Evolutionary conservation across 2,113 vertebrate species (phyloP).

Genomic region (Malaclemys terrapin): DNA sequence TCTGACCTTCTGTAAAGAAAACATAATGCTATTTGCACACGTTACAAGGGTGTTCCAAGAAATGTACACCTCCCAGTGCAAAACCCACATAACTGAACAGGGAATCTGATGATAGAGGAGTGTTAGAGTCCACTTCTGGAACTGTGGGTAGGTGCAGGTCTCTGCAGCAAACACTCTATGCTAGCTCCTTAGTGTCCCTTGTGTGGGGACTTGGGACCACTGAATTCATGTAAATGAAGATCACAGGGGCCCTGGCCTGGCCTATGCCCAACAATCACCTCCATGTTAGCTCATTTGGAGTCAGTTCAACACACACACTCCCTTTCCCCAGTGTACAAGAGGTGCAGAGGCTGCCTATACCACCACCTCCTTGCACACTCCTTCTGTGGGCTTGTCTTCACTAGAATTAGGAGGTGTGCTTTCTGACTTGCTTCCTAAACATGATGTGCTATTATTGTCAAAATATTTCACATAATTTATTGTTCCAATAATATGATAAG

Average conservation of each 20-base stretch:
- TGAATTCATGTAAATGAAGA: accelerated
- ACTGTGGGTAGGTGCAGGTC: accelerated
- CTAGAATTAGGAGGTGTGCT: not conserved
- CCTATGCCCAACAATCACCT: not conserved
- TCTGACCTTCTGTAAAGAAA: not conserved
- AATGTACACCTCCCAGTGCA: not conserved
- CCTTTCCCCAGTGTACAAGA: not conserved
- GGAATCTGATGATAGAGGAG: not conserved
- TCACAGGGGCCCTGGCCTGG: not conserved
- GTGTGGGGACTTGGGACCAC: too few relatives aligned
- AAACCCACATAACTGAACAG: not conserved
- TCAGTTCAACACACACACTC: not conserved
- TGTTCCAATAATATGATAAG: not conserved
- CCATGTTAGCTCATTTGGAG: not conserved
- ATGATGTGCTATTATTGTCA: accelerated
- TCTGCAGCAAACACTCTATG: not conserved
- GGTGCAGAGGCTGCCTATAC: too few relatives aligned
- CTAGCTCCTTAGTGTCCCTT: not conserved
- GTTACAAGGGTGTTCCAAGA: not conserved
- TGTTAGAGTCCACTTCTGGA: not conserved
- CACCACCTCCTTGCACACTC: not conserved
- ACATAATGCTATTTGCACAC: not conserved
- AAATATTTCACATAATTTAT: not conserved
- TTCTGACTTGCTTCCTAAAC: too few relatives aligned
- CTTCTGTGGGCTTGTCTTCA: not conserved